These are phyloP conservation scores for Leptura quadrifasciata DNA, from an alignment of 2,888 invertebrate species.

Conservation along the genomic window DNA sequence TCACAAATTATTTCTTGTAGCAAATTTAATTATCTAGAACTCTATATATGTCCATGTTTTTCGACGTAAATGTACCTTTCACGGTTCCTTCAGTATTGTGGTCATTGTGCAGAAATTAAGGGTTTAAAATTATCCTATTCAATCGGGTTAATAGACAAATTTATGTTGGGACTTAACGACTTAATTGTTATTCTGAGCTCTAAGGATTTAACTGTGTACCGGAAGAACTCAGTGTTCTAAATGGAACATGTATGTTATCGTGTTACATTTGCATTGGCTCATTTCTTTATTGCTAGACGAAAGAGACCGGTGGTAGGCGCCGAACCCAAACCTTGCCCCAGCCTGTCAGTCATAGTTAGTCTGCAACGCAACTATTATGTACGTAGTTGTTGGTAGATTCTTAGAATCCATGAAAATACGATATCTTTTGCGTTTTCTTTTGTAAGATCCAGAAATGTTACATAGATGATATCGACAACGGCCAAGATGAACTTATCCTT, in stretches of 20 bases:
- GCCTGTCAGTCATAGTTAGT: neutral
- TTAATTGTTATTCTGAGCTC: neutral
- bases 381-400: neutral
- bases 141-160: too few species aligned
- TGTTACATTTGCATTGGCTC: slow-evolving; percentile 22
- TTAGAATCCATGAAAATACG: neutral
- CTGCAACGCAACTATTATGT: too few species aligned
- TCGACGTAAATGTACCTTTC: too few species aligned
- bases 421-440: neutral
- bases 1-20: too few species aligned
- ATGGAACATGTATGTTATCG: neutral
- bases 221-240: slow-evolving; percentile 16
- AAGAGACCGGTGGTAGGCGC: slow-evolving; percentile 13
- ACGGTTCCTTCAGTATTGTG: too few species aligned
- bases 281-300: slow-evolving; percentile 8
- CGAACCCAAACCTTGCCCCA: neutral
- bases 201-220: neutral
- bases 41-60: too few species aligned
- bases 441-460: neutral
- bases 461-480: too few species aligned
- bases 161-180: neutral
- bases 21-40: too few species aligned
- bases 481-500: too few species aligned
- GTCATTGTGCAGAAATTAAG: too few species aligned
- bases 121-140: too few species aligned